Base-by-base conservation (phyloP, 2,888 invertebrate genomes). In the Drosophila niveifrons region DNA sequence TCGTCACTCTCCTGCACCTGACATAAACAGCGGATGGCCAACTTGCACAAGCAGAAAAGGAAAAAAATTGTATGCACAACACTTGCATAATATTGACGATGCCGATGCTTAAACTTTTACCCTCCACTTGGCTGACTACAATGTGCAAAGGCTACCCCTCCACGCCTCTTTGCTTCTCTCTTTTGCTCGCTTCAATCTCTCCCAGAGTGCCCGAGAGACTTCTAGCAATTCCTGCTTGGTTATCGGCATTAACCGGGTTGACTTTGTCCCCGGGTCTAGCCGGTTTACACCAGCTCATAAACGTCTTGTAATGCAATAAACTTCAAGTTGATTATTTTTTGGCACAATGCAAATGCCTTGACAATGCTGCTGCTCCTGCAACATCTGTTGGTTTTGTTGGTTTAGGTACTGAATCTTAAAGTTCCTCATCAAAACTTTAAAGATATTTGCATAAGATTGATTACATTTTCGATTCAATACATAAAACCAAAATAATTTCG, bases 51-150 rank as follows among this genome's bases (percentile, higher is more conserved):
- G 46, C 18, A 58, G 15, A 57, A 23, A 23, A 36, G 15, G 29
- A 36, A 64, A 63, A 63, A 68, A 71, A 50, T 62, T 79, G 47
- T 80, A 58, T 76, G 64, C 69, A 71, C 62, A 36, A 58, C 58
- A 72, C 72, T 79, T 75, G 75, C 63, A 78, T 72, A 79, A 75
- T 61, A 68, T 78, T 75, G 65, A 57, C 56, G 72, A 63, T 50
- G 72, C 29, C 51, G 66, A 52, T 52, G 72, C 56, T 56, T 10
- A 66, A 80, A 41, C 51, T 78, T 66, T 44, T 43, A 44, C 46
- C 61, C 47, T 47, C 50, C 11, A 50, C 59, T 66, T 53, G 55
- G 34, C 41, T 48, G 29, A 23, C 44, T 51, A 36, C 66, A 66
- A 62, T 59, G 51, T 66, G 62, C 50, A 23, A 15, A 46, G 57